These are phyloP conservation scores for Drosophila gaucha DNA, from an alignment of 2,888 invertebrate species.

Conservation along the genomic window DNA sequence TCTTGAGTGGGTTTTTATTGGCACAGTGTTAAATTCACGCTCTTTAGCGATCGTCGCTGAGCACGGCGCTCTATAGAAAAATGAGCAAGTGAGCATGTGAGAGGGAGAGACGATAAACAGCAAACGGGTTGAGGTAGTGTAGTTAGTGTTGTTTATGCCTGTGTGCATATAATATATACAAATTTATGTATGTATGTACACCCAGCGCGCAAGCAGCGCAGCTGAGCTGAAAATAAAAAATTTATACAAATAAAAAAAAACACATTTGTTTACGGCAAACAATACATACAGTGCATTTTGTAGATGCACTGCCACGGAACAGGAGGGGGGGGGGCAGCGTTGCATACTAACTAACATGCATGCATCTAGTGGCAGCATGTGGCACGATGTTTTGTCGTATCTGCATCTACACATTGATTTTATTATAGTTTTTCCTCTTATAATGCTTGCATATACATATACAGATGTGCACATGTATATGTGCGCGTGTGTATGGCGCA, in stretches of 20 bases:
- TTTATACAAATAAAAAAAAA: conserved; percentile 23
- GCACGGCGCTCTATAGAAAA: conserved; percentile 14
- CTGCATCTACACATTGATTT: conserved; percentile 54
- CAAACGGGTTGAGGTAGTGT: conserved; percentile 39
- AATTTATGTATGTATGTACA: conserved; percentile 5
- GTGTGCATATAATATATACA: conserved; percentile 12
- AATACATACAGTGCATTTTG: conserved; percentile 54
- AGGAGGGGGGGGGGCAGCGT: conserved; percentile 6
- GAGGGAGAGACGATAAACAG: conserved; percentile 10
- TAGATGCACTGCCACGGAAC: conserved; percentile 7
- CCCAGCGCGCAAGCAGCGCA: conserved; percentile 27
- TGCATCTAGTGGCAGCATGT: conserved; percentile 35
- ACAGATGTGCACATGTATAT: neutral
- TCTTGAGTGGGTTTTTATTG: conserved; percentile 20
- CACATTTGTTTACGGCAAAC: conserved; percentile 66
- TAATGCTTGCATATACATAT: neutral
- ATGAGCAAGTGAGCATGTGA: neutral
- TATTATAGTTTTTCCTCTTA: conserved; percentile 34
- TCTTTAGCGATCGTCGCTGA: conserved; percentile 40
- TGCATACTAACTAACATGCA: conserved; percentile 4
- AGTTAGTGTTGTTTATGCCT: conserved; percentile 7
- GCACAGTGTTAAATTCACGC: neutral
- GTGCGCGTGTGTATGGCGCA: conserved; percentile 32
- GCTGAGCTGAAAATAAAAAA: conserved; percentile 27
- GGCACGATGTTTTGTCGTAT: conserved; percentile 49